These are phyloP conservation scores for Mobula birostris DNA, from an alignment of 2,113 vertebrate genomes.

Conservation along the genomic window DNA sequence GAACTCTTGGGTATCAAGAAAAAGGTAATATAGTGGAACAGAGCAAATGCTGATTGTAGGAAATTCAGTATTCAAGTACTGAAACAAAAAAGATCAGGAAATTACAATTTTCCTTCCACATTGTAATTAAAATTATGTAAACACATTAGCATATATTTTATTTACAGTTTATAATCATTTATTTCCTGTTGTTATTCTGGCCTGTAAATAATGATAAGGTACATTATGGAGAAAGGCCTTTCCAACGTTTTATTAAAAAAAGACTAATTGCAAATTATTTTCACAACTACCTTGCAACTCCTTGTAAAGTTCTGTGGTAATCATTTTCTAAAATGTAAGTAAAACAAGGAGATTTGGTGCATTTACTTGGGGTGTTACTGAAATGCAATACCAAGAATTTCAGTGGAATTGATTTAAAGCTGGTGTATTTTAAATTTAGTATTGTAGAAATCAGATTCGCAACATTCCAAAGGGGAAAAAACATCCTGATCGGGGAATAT, in stretches of 20 bases:
- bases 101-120: not conserved
- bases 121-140: conserved; percentile 22
- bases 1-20: conserved; percentile 77
- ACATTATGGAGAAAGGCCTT: conserved; percentile 25
- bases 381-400: not conserved
- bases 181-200: not conserved
- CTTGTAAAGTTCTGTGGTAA: not conserved
- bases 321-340: conserved; percentile 3
- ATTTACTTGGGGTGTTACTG: not conserved
- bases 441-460: not conserved
- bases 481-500: not conserved
- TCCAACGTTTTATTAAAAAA: not conserved
- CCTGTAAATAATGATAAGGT: conserved; percentile 7
- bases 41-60: conserved; percentile 11
- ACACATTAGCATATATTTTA: conserved; percentile 15
- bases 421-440: not conserved
- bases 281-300: not conserved
- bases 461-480: not conserved
- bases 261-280: not conserved
- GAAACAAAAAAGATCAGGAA: not conserved
- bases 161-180: conserved; percentile 24
- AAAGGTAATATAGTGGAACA: conserved; percentile 49
- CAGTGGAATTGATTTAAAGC: not conserved
- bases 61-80: conserved; percentile 19
- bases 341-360: not conserved